These are phyloP conservation scores for Strix uralensis DNA, from an alignment of 2,113 vertebrate species.

Conservation along the genomic window DNA sequence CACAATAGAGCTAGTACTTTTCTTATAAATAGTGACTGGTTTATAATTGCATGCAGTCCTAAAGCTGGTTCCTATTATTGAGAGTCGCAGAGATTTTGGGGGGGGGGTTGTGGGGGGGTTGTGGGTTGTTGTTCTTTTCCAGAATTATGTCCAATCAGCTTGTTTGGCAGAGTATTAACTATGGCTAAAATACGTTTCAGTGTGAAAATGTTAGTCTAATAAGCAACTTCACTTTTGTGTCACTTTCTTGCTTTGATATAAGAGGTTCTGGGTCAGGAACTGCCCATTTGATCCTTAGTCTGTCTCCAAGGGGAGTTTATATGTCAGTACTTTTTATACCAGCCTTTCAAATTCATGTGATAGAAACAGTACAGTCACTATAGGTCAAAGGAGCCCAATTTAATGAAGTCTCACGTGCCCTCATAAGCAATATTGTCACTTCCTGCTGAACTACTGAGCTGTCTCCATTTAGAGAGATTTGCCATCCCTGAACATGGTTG, in stretches of 20 bases:
- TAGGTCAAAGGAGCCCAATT: not conserved
- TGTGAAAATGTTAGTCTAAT: slow-evolving; percentile 34
- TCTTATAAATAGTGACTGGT: slow-evolving; percentile 40
- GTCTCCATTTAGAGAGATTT: not conserved
- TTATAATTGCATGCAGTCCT: slow-evolving; percentile 57
- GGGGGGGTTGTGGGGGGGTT: not conserved
- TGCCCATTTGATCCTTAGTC: not conserved
- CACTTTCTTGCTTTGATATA: slow-evolving; percentile 20
- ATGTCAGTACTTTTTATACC: not conserved
- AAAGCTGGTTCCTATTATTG: slow-evolving; percentile 60
- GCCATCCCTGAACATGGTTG: not conserved
- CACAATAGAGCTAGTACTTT: slow-evolving; percentile 39
- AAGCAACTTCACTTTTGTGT: not conserved
- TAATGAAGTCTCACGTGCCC: not conserved
- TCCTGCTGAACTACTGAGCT: not conserved
- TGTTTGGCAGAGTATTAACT: slow-evolving; percentile 1
- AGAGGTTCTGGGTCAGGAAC: slow-evolving; percentile 24
- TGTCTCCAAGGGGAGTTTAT: not conserved
- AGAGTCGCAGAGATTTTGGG: not conserved
- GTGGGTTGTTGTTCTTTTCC: slow-evolving; percentile 47
- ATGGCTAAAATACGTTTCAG: not conserved
- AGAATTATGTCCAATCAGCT: slow-evolving; percentile 17
- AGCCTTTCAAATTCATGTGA: not conserved
- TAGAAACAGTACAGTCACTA: not conserved
- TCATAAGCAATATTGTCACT: not conserved